These are phyloP conservation scores for Xestia ashworthii DNA, from an alignment of 2,888 invertebrate genomes.

Conservation along the genomic window DNA sequence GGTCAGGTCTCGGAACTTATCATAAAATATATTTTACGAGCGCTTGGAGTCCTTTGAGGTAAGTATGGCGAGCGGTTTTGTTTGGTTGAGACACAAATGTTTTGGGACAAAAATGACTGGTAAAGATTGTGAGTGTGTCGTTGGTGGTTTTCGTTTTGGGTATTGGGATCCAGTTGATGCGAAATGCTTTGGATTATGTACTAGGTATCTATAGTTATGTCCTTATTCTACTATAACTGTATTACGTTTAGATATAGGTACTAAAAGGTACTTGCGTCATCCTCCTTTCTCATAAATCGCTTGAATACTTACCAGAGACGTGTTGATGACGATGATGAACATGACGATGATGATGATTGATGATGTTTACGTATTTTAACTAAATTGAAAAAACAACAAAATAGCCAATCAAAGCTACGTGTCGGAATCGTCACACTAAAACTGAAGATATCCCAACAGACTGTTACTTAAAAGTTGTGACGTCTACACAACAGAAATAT, in stretches of 20 bases:
- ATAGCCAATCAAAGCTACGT: neutral
- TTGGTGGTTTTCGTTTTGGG: constrained; percentile 5
- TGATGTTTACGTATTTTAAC: neutral
- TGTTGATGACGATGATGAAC: too few species aligned
- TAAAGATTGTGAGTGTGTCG: constrained; percentile 29
- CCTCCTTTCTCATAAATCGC: neutral
- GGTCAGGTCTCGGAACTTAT: constrained; percentile 54
- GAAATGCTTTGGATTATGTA: constrained; percentile 1
- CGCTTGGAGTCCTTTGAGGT: constrained; percentile 49
- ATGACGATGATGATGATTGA: too few species aligned
- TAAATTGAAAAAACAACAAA: neutral
- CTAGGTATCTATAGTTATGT: neutral
- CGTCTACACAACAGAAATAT: neutral
- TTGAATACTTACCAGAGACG: neutral
- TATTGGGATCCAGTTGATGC: neutral
- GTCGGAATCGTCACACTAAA: neutral
- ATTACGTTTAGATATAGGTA: neutral
- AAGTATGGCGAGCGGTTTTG: constrained; percentile 43
- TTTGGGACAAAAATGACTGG: constrained; percentile 50
- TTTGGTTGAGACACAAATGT: constrained; percentile 48
- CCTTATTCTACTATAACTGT: neutral
- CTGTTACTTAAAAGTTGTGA: neutral
- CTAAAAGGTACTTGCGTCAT: neutral
- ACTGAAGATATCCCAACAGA: constrained; percentile 10
- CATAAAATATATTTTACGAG: constrained; percentile 66